Evolutionary conservation across 2,113 vertebrate genomes (phyloP), one percentile per base, ranked within the genome.

Genomic region (Chunga burmeisteri): DNA sequence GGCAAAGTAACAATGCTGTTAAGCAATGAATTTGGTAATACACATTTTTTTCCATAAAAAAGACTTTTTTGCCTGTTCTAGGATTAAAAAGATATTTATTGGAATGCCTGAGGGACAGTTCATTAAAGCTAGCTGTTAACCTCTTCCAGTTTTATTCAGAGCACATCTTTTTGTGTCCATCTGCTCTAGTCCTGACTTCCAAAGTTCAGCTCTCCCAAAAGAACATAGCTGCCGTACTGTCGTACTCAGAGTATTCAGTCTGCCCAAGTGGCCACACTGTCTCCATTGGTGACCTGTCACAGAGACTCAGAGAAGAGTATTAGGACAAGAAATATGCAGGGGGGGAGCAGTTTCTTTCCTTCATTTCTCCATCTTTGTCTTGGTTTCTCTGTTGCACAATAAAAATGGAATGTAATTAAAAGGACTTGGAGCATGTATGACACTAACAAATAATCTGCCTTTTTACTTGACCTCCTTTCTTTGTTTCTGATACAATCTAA

Each of bases 201-300:
- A 38, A 11, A 9, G 18, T 6, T 22, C 6, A 2, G 3, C 55
- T 62, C 15, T 67, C 52, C 4, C 15, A 5, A 8, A 16, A 16
- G 46, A 13, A 2, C 6, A 1, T 6, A 16, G 40, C 80, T 66
- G 52, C 53, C 21, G 0, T 17, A 1, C 26, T 7, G 34, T 16
- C 11, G 0, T 8, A 2, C 16, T 17, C 7, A 0, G n/a, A 21
- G 67, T 46, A 0, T 30, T 11, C 11, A 7, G 16, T 3, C 21
- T 34, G 63, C 65, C 42, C 6, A 2, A 3, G 72, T 4, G 50
- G 78, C 40, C 29, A 16, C 2, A 4, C 61, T 21, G 5, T 15
- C 44, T 16, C 8, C 52, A 9, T 7, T 6, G 0, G 2, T 23
- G 81, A 18, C 21, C 21, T 13, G 23, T 13, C n/a, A 7, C 66